These are phyloP conservation scores for Tethya wilhelma DNA, from an alignment of 37 sponge, comb jelly and placozoan species.

Conservation along the genomic window DNA sequence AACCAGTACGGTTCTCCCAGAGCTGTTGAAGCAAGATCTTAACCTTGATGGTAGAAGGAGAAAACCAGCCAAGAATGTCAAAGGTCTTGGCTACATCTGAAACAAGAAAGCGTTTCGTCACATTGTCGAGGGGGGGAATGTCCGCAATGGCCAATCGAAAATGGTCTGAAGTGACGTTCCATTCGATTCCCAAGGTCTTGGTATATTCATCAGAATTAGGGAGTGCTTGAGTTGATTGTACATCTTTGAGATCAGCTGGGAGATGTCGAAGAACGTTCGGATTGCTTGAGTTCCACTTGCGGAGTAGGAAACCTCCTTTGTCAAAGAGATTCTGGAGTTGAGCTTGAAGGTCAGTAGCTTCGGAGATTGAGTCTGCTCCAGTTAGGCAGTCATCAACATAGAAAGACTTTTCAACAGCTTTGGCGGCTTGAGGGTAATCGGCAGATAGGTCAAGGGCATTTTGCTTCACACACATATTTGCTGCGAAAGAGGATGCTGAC, in stretches of 20 bases:
- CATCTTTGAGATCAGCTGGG: background rate
- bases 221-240: background rate
- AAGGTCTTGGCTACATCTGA: constrained; percentile 44
- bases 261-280: background rate
- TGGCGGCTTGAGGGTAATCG: constrained; percentile 6
- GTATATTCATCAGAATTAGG: background rate
- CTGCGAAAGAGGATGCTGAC: constrained; percentile 29
- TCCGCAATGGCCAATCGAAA: background rate
- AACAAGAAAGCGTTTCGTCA: constrained; percentile 21
- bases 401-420: background rate
- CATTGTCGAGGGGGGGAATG: background rate
- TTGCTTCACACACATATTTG: constrained; percentile 22
- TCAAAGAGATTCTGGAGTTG: constrained; percentile 9
- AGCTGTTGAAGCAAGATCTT: no score
- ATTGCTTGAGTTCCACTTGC: constrained; percentile 19
- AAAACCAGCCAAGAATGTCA: no score
- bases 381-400: constrained; percentile 42
- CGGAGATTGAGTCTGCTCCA: background rate
- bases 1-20: no score
- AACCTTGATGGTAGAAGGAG: no score
- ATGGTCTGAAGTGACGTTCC: background rate
- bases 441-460: background rate
- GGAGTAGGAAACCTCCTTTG: background rate
- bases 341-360: background rate
- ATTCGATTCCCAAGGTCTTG: constrained; percentile 25